These are phyloP conservation scores for Bruchidius siliquastri DNA, from an alignment of 2,888 invertebrate species.

Conservation along the genomic window DNA sequence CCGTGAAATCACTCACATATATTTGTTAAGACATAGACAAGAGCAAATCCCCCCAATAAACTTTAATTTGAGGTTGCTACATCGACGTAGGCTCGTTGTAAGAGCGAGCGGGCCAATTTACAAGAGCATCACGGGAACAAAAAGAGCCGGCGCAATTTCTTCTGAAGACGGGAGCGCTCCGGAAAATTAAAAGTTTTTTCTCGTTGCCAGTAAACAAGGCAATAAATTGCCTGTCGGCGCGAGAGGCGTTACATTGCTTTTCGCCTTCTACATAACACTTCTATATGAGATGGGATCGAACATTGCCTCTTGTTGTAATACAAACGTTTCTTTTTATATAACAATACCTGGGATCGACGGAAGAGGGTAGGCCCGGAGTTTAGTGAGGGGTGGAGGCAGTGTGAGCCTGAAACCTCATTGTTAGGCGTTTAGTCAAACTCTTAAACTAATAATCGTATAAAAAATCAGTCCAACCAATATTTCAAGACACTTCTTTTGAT, in stretches of 20 bases:
- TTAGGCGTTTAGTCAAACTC: too few species aligned
- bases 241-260: not conserved
- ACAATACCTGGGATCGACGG: not conserved
- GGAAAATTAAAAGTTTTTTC: not conserved
- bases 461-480: too few species aligned
- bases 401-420: too few species aligned
- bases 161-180: not conserved
- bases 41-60: not conserved
- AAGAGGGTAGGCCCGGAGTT: too few species aligned
- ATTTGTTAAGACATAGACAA: not conserved
- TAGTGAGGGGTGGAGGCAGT: too few species aligned
- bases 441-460: too few species aligned
- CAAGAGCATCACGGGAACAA: not conserved
- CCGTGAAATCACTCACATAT: too few species aligned
- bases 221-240: not conserved
- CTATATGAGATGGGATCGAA: not conserved
- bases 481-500: too few species aligned
- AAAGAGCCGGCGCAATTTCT: not conserved
- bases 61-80: not conserved
- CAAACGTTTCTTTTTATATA: not conserved
- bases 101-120: not conserved
- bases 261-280: not conserved
- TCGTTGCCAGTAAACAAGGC: not conserved
- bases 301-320: not conserved
- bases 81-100: not conserved